Evolutionary conservation across 2,888 invertebrate species (phyloP).

Genomic region (Mesochorus sp.): DNA sequence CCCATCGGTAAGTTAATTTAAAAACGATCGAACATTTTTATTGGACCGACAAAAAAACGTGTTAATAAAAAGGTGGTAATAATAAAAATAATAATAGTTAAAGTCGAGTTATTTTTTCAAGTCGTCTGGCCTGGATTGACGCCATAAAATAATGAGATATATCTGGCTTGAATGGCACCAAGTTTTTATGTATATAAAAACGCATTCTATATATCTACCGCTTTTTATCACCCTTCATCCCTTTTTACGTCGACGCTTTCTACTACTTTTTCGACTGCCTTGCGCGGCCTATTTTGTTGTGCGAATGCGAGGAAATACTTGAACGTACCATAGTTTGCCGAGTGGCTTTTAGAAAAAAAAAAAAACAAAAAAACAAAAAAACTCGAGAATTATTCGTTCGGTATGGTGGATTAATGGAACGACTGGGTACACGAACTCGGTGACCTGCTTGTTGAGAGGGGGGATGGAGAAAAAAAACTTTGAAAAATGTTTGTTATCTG

Average conservation of each 20-base stretch:
- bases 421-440: conserved; percentile 13
- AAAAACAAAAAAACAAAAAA: conserved; percentile 19
- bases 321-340: background rate
- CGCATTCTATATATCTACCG: background rate
- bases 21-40: too few species aligned
- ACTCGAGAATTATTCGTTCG: conserved; percentile 21
- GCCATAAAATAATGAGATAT: too few species aligned
- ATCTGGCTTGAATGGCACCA: background rate
- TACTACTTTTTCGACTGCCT: conserved; percentile 8
- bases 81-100: too few species aligned
- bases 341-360: conserved; percentile 31
- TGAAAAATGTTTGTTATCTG: background rate
- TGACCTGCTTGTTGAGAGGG: conserved; percentile 1
- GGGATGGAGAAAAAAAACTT: background rate
- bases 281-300: conserved; percentile 25
- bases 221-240: conserved; percentile 17
- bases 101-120: too few species aligned
- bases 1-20: too few species aligned
- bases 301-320: conserved; percentile 23
- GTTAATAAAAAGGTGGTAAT: too few species aligned
- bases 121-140: too few species aligned
- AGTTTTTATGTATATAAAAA: background rate
- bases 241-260: background rate
- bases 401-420: conserved; percentile 34
- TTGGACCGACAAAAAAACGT: too few species aligned